Percentiles rank a stretch among this genome's conserved stretches.
These are phyloP conservation scores for Corythoichthys haematopterus DNA, from an alignment of 2,113 vertebrate species.

Conservation along the genomic window DNA sequence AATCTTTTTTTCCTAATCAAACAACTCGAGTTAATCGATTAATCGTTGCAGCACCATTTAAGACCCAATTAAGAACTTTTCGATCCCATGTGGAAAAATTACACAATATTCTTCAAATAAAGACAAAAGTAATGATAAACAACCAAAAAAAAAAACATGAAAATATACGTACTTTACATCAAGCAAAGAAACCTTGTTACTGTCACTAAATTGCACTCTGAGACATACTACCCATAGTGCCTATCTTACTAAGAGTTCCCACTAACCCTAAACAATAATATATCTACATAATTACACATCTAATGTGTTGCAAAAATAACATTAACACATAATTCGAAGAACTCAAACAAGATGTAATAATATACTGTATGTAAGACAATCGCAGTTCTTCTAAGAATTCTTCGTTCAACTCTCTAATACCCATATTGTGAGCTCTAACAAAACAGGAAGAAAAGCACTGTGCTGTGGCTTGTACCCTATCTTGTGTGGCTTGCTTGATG, in stretches of 20 bases:
- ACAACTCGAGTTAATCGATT: too few species aligned
- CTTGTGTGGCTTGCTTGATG: slow-evolving; percentile 60
- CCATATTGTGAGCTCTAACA: slow-evolving; percentile 42
- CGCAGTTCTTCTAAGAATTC: slow-evolving; percentile 43
- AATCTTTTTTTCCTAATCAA: too few species aligned
- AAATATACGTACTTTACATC: background rate
- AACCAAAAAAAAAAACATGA: background rate
- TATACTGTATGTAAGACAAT: slow-evolving; percentile 23
- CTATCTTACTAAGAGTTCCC: background rate
- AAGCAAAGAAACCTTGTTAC: background rate
- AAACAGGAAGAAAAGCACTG: slow-evolving; percentile 54
- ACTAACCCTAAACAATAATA: background rate
- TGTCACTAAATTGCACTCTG: background rate
- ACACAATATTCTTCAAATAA: background rate
- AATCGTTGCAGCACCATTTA: too few species aligned
- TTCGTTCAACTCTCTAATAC: slow-evolving; percentile 35
- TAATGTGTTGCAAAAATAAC: background rate
- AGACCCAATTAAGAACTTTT: background rate
- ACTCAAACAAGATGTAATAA: background rate
- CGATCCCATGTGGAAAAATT: background rate
- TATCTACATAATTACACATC: background rate
- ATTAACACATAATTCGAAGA: background rate
- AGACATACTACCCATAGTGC: too few species aligned
- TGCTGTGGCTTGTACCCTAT: slow-evolving; percentile 50
- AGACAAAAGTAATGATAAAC: background rate